Evolutionary conservation across 1,140 invertebrate genomes (phyloP), one percentile per base, ranked within the genome.

Genomic region (Triops longicaudatus): DNA sequence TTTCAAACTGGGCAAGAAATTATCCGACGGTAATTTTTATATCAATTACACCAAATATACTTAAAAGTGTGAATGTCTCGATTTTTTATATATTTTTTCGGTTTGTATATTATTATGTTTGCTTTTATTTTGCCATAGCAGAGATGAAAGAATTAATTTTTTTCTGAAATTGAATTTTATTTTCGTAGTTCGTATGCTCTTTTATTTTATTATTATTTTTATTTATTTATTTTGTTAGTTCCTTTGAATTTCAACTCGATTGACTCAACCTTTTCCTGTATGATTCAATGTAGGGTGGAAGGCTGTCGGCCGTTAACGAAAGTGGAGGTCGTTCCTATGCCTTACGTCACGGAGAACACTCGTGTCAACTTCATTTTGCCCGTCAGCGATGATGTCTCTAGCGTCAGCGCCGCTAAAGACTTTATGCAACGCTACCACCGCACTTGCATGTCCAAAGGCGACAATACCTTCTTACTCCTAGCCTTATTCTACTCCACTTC

Each of bases 281-380:
- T 79, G 78, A 79, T 77, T 78, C 73, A 79, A 81, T 83, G 44
- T 77, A 87, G 87, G 81, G 83, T 91, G 75, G 88, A 93, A 86
- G 87, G 90, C 41, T 89, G 90, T 73, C 91, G 96, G 80, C 91
- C 93, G 1, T 83, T 97, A 72, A 92, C 92, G 27, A 89, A 91
- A 81, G 90, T 94, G 4, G 93, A 97, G 84, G 89, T 96, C 63
- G 86, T 96, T 10, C 89, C 92, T 4, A 91, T 94, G 82, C 93
- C 95, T 1, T 97, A 96, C 84, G 94, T 97, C 2, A 97, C 93
- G 0, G 95, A 97, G 87, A 94, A 91, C 82, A 89, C 90, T 3
- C 85, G 91, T 79, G 88, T 97, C 1, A 89, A 90, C 80, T 85
- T 97, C 76, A 82, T 97, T 78, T 81, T 97, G 42, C 88, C 89